Evolutionary conservation across 1,140 invertebrate species (phyloP).

Genomic region (Drosophila virilis): DNA sequence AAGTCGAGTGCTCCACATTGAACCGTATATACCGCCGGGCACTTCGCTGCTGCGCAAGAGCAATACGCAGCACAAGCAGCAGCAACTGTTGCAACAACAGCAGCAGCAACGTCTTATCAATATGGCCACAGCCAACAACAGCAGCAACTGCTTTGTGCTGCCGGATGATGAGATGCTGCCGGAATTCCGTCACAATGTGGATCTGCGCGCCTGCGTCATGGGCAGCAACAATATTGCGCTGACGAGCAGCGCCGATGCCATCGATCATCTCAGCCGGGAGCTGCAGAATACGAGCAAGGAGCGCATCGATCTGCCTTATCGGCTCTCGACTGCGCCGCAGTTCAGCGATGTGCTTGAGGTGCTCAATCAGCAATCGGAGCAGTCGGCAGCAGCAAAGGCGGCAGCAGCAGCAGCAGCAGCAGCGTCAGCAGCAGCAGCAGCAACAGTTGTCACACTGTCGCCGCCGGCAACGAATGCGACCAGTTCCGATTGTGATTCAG

Average conservation of each 20-base stretch:
- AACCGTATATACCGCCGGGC: slow-evolving; percentile 73
- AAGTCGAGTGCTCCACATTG: not conserved
- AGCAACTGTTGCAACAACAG: slow-evolving; percentile 14
- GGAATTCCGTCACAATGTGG: slow-evolving; percentile 71
- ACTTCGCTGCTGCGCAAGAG: slow-evolving; percentile 72
- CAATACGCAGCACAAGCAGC: slow-evolving; percentile 24
- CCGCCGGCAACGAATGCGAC: slow-evolving; percentile 47
- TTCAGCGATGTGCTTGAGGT: slow-evolving; percentile 69
- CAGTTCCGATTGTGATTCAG: slow-evolving; percentile 71
- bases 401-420: not conserved
- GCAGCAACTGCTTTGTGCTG: not conserved
- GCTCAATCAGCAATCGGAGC: slow-evolving; percentile 37
- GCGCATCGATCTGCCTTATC: slow-evolving; percentile 21
- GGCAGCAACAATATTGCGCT: slow-evolving; percentile 81
- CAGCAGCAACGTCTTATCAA: slow-evolving; percentile 15
- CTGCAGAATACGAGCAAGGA: slow-evolving; percentile 73
- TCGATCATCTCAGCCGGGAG: slow-evolving; percentile 67
- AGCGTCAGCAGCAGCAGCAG: slow-evolving; percentile 7
- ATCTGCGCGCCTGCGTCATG: slow-evolving; percentile 77
- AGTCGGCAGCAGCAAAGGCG: not conserved
- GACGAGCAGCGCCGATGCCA: slow-evolving; percentile 42
- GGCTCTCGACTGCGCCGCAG: not conserved
- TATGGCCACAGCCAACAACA: not conserved
- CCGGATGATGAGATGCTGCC: not conserved
- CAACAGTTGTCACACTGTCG: slow-evolving; percentile 8